phyloP scores from a whole-genome alignment of 1,140 invertebrate species.

The Listronotus bonariensis region DNA sequence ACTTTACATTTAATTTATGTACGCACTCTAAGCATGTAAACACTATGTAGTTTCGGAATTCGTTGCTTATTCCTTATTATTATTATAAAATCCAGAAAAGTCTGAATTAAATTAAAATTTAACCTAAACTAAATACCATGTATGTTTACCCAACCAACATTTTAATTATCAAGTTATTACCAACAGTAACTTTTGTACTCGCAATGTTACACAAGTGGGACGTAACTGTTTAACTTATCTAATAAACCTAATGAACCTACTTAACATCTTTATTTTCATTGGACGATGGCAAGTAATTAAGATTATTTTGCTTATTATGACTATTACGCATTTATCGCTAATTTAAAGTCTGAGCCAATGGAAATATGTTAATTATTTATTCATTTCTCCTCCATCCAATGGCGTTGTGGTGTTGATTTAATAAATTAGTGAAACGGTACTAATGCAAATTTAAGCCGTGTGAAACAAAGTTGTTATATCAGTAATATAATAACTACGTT shows the following conservation, averaged over 20 bases:
- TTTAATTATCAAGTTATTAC: too few species aligned
- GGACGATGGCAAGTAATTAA: slow-evolving; percentile 26
- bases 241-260: background rate
- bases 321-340: slow-evolving; percentile 21
- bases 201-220: slow-evolving; percentile 6
- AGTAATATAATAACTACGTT: background rate
- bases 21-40: too few species aligned
- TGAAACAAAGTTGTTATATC: background rate
- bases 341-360: slow-evolving; percentile 18
- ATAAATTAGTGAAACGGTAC: slow-evolving; percentile 19
- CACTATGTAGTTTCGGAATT: too few species aligned
- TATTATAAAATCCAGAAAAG: too few species aligned
- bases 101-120: too few species aligned
- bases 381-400: background rate
- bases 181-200: too few species aligned
- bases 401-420: slow-evolving; percentile 5
- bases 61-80: too few species aligned
- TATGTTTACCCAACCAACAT: too few species aligned
- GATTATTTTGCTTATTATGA: slow-evolving; percentile 31
- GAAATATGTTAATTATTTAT: slow-evolving; percentile 3
- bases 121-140: too few species aligned
- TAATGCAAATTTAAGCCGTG: slow-evolving; percentile 26
- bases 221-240: slow-evolving; percentile 12
- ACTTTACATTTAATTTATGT: too few species aligned
- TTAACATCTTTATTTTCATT: slow-evolving; percentile 25